Base-by-base conservation (phyloP, 1,140 invertebrate species). In the Hirudo medicinalis region DNA sequence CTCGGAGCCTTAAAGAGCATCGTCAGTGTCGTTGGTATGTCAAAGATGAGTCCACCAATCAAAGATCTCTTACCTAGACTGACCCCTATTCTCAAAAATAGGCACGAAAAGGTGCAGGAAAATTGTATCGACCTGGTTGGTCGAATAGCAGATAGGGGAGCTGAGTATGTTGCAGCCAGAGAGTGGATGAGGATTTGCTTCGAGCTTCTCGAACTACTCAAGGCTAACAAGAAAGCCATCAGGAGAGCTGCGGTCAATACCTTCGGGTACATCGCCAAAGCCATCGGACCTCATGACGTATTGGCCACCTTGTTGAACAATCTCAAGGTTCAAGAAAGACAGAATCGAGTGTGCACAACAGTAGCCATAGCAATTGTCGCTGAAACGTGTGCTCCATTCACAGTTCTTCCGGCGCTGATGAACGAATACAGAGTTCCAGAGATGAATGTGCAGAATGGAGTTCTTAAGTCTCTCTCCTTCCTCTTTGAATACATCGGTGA, bases 101-200 rank as follows among this genome's bases (percentile, higher is more conserved):
- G 69, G 19, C 86, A 87, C 75, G 86, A 87, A 77, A 87, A 96
- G 85, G 94, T 99, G 71, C 96, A 99, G 87, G 96, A 99, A 83
- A 98, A 99, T 83, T 99, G 96, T 81, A 99, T 99, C 74, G 97
- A 99, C 84, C 85, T 99, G 71, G 96, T 99, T 17, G 97, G 96
- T 54, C 87, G 95, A 76, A 99, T 99, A 76, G 97, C 97, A 27
- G 97, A 99, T 84, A 86, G 96, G 78, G 97, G 97, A n/a, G 93
- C 94, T 0, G 97, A 99, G 80, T 98, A 96, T 83, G 97, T 99
- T 0, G 95, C 94, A 0, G 95, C 96, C 0, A 86, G 96, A 73
- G 97, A 99, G 84, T 99, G 97, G 97, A 99, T 99, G 96, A 85
- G 97, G 76, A 99, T 99, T 79, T 99, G 97, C 81, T 99, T 99